These are phyloP conservation scores for Stercorarius parasiticus DNA, from an alignment of 2,113 vertebrate genomes.

Conservation along the genomic window DNA sequence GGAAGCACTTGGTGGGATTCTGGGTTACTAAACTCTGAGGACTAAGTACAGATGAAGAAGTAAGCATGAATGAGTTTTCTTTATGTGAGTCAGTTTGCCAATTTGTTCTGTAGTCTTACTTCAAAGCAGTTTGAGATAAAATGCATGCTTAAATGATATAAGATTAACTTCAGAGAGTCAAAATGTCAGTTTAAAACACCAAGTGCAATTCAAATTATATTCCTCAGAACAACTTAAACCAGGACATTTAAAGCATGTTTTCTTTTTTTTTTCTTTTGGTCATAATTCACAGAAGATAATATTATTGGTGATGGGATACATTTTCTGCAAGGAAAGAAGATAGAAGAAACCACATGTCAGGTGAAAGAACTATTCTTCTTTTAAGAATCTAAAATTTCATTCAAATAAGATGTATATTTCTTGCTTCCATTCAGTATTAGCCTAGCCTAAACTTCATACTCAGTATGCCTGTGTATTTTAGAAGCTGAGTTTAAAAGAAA, in stretches of 20 bases:
- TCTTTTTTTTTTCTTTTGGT: neutral
- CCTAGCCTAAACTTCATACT: neutral
- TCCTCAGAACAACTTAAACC: neutral
- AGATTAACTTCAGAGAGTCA: neutral
- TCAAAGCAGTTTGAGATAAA: neutral
- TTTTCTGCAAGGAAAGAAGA: constrained; percentile 61
- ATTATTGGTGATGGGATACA: constrained; percentile 40
- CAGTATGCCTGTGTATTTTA: neutral
- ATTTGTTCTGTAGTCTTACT: neutral
- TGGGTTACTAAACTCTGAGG: neutral
- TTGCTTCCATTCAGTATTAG: neutral
- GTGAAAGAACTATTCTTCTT: constrained; percentile 41
- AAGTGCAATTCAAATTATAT: neutral
- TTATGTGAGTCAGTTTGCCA: neutral
- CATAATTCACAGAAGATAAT: constrained; percentile 66
- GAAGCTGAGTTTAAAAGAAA: constrained; percentile 10
- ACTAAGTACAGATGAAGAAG: neutral
- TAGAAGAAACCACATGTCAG: constrained; percentile 65
- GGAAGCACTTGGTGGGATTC: neutral
- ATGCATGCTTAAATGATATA: neutral
- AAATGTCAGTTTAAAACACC: neutral
- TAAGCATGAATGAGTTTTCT: neutral
- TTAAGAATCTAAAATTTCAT: neutral
- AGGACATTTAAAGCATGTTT: neutral
- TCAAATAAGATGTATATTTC: neutral